phyloP scores from a whole-genome alignment of 2,113 vertebrate genomes.

The Serinus canaria region DNA sequence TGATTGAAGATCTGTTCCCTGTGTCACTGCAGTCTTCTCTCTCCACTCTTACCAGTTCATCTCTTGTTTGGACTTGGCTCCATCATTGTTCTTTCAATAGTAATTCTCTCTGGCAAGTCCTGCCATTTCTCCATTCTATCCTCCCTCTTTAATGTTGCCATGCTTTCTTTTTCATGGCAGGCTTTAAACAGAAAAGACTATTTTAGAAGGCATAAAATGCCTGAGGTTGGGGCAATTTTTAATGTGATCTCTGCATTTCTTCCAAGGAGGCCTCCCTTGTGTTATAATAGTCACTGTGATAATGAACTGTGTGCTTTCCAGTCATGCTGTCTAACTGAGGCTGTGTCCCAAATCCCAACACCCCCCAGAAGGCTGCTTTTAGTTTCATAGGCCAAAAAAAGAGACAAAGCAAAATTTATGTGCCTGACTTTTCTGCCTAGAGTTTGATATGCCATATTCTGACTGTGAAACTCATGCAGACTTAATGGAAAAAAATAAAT shows the following conservation, averaged over 20 bases:
- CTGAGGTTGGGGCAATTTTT: neutral
- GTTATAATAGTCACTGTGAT: accelerated
- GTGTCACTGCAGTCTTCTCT: neutral
- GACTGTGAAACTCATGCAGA: neutral
- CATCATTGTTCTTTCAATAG: neutral
- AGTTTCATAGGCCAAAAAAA: neutral
- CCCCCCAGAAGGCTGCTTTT: neutral
- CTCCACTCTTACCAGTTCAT: neutral
- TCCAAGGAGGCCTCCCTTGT: neutral
- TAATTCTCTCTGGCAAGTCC: neutral
- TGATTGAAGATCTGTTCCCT: neutral
- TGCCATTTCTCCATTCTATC: neutral
- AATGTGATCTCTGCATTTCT: neutral
- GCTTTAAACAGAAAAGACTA: neutral
- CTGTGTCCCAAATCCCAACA: neutral
- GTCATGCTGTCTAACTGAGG: neutral
- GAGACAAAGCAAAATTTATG: neutral
- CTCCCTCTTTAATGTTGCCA: neutral
- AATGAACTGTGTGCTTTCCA: neutral
- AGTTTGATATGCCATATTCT: neutral
- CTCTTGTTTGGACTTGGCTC: neutral
- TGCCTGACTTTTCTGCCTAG: neutral
- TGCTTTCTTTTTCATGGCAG: neutral
- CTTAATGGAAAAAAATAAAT: neutral
- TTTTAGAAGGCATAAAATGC: neutral